Conservation (phyloP, 2,113 vertebrate species). For the Nycticebus coucang region DNA sequence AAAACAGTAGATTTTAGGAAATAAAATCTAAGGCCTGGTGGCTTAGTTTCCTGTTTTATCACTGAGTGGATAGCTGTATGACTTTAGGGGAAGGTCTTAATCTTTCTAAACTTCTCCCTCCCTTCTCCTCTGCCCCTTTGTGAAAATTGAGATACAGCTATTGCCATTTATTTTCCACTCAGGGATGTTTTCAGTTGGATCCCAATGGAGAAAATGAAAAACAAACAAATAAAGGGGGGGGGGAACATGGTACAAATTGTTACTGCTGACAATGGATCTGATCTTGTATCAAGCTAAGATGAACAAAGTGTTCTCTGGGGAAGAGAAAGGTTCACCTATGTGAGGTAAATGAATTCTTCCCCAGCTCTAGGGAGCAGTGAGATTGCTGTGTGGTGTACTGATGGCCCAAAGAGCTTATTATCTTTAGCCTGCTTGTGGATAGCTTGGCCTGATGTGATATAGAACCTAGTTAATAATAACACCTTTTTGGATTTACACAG, state of each 20-base stretch:
- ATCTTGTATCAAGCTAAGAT: conserved; percentile 64
- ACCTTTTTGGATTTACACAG: conserved; percentile 63
- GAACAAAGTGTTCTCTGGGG: conserved; percentile 68
- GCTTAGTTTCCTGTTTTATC: background rate
- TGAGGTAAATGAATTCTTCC: conserved; percentile 70
- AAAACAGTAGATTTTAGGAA: conserved; percentile 26
- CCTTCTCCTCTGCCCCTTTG: background rate
- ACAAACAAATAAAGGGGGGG: background rate
- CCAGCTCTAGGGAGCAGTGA: conserved; percentile 50
- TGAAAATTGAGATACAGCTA: conserved; percentile 56
- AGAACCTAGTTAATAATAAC: conserved; percentile 65
- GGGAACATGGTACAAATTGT: conserved; percentile 42
- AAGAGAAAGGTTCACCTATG: conserved; percentile 56
- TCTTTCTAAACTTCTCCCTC: background rate
- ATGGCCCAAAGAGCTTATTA: conserved; percentile 65
- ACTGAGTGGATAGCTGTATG: background rate
- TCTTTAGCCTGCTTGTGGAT: conserved; percentile 16
- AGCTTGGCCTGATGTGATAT: conserved; percentile 60
- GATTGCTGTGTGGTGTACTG: conserved; percentile 44
- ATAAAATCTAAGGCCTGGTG: background rate
- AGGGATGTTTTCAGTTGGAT: conserved; percentile 47
- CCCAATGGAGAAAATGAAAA: background rate
- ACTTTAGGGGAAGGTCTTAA: conserved; percentile 45
- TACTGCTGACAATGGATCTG: conserved; percentile 64
- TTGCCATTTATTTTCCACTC: conserved; percentile 64